Evolutionary conservation across 2,797 vertebrate genomes (phyloP).

Genomic region (Fratercula arctica): DNA sequence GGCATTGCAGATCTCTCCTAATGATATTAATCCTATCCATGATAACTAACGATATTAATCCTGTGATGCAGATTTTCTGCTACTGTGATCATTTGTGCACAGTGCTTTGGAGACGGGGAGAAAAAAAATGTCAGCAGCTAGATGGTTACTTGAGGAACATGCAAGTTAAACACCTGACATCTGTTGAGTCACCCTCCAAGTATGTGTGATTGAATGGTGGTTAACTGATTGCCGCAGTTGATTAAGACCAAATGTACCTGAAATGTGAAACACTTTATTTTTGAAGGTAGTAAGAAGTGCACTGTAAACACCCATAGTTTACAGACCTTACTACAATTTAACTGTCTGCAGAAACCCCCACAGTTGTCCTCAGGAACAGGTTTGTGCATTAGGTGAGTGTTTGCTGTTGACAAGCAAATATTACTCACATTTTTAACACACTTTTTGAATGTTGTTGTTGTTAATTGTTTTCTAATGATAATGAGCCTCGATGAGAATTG

Average conservation of each 20-base stretch:
- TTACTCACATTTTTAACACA: neutral
- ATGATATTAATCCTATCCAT: neutral
- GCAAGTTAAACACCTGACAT: conserved; percentile 29
- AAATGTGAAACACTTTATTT: neutral
- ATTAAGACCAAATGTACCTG: conserved; percentile 18
- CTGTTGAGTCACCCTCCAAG: conserved; percentile 25
- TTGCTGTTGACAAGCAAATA: neutral
- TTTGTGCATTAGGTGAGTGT: neutral
- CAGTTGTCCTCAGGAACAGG: neutral
- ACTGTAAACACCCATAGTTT: neutral
- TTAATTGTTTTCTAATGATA: neutral
- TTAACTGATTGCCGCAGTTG: conserved; percentile 23
- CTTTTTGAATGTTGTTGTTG: neutral
- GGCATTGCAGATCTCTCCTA: neutral
- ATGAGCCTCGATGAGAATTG: neutral
- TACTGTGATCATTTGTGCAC: neutral
- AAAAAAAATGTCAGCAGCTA: neutral
- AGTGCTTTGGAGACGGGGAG: neutral
- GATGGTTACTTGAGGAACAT: conserved; percentile 23
- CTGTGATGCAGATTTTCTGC: conserved; percentile 8
- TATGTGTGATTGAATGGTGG: conserved; percentile 23
- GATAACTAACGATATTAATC: neutral
- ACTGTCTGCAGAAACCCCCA: neutral
- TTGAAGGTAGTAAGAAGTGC: neutral
- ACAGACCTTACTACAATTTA: neutral